Percentiles rank a stretch among this genome's conserved stretches.
Evolutionary conservation across 2,888 invertebrate species (phyloP).

Genomic region (Dicranocentrus wangi): DNA sequence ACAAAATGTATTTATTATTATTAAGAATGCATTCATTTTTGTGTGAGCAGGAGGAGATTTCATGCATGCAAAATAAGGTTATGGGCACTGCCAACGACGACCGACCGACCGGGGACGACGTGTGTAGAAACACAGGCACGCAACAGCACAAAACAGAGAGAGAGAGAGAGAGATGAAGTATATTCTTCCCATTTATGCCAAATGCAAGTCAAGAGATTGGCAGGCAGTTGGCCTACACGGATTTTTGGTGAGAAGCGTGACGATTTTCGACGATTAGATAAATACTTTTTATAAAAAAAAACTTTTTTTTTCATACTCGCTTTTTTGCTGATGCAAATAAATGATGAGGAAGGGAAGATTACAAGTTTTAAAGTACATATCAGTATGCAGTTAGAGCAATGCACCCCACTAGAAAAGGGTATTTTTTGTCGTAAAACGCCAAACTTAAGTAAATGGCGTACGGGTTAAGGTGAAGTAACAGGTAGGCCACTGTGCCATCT

Average conservation of each 20-base stretch:
- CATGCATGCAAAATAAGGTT: constrained; percentile 39
- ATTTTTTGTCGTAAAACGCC: too few species aligned
- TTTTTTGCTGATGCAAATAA: neutral
- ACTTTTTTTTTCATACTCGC: neutral
- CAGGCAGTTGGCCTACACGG: neutral
- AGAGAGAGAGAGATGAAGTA: neutral
- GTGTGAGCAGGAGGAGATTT: neutral
- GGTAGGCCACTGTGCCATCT: constrained; percentile 58
- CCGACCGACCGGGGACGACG: too few species aligned
- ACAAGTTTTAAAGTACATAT: neutral
- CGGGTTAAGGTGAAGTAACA: constrained; percentile 65
- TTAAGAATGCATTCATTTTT: neutral
- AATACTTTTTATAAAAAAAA: neutral
- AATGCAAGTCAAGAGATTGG: neutral
- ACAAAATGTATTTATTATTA: too few species aligned
- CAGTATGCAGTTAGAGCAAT: neutral
- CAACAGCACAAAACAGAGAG: neutral
- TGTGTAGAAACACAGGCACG: constrained; percentile 7
- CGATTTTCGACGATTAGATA: constrained; percentile 34
- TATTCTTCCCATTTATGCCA: neutral
- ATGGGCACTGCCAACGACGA: constrained; percentile 25
- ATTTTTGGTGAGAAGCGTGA: constrained; percentile 42
- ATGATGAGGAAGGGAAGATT: constrained; percentile 18
- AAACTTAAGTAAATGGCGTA: neutral
- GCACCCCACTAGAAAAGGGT: neutral